Percentiles rank a stretch among this genome's conserved stretches.
These are phyloP conservation scores for Nemopilema nomurai DNA, from an alignment of 30 jellyfish, hydroid and myxozoan species.

Conservation along the genomic window DNA sequence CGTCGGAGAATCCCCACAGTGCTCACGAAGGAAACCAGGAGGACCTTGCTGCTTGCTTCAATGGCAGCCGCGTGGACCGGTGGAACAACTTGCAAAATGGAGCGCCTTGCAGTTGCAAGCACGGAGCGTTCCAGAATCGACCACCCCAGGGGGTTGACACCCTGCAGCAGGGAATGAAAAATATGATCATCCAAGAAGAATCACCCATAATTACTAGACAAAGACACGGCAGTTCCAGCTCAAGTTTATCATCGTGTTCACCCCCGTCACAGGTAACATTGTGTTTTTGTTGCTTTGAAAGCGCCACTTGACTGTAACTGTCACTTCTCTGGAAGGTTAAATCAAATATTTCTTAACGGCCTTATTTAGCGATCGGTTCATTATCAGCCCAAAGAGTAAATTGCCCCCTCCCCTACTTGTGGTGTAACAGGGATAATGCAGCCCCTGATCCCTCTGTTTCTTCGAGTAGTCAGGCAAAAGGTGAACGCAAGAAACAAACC, in stretches of 20 bases:
- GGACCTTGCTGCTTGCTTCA: slow-evolving; percentile 35
- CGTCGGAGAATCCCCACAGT: slow-evolving; percentile 56
- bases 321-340: too few relatives aligned
- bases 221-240: slow-evolving; percentile 83
- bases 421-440: too few relatives aligned
- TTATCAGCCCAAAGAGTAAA: too few relatives aligned
- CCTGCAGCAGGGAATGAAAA: slow-evolving; percentile 45
- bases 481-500: too few relatives aligned
- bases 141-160: slow-evolving; percentile 22
- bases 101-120: slow-evolving; percentile 36
- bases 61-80: slow-evolving; percentile 56
- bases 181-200: slow-evolving; percentile 29
- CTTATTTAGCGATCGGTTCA: too few relatives aligned
- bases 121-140: slow-evolving; percentile 17
- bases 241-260: slow-evolving; percentile 85
- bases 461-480: too few relatives aligned
- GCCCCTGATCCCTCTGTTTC: too few relatives aligned
- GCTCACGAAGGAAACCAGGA: slow-evolving; percentile 47
- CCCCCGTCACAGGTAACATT: slow-evolving; percentile 54
- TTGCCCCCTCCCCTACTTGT: too few relatives aligned
- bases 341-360: too few relatives aligned
- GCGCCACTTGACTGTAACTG: too few relatives aligned
- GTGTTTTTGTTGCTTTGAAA: not conserved
- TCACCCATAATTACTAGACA: slow-evolving; percentile 60
- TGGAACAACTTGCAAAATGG: slow-evolving; percentile 37